A percentile compares a stretch with the other conserved stretches of the same genome.
These are phyloP conservation scores for Anoncus sp. DNA, from an alignment of 2,888 invertebrate species.

Conservation along the genomic window DNA sequence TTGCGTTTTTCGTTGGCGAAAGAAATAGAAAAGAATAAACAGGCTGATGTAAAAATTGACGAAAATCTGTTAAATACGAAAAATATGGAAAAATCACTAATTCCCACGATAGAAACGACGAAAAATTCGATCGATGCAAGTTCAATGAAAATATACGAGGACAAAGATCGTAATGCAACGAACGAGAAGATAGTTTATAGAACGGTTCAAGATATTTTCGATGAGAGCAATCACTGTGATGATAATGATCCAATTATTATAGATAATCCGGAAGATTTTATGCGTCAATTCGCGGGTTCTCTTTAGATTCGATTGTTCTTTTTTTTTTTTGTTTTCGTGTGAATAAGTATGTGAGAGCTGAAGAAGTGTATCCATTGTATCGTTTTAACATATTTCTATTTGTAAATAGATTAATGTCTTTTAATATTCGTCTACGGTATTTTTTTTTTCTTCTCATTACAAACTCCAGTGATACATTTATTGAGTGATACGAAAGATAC, in stretches of 20 bases:
- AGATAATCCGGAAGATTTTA: constrained; percentile 58
- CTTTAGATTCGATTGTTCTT: constrained; percentile 24
- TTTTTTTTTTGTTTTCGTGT: constrained; percentile 5
- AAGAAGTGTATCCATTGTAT: constrained; percentile 1
- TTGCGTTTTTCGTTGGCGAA: constrained; percentile 73
- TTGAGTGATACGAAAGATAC: neutral
- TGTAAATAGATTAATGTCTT: constrained; percentile 33
- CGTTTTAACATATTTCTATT: constrained; percentile 7
- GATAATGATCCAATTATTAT: constrained; percentile 63
- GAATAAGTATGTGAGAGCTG: constrained; percentile 10
- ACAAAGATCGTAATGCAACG: constrained; percentile 19
- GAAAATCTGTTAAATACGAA: neutral
- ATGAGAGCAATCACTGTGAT: constrained; percentile 78
- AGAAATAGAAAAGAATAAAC: too few relatives aligned
- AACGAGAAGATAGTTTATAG: constrained; percentile 61
- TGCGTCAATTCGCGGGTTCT: constrained; percentile 55
- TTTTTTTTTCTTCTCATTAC: constrained; percentile 9
- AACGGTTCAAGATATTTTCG: constrained; percentile 80
- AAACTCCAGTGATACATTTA: neutral
- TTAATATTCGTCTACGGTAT: constrained; percentile 1
- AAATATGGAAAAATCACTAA: constrained; percentile 64
- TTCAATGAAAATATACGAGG: neutral
- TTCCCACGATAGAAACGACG: constrained; percentile 62
- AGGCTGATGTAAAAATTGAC: too few relatives aligned
- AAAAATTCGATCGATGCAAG: neutral